These are phyloP conservation scores for Magallana ariakensis DNA, from an alignment of 1,140 invertebrate genomes.

Conservation along the genomic window DNA sequence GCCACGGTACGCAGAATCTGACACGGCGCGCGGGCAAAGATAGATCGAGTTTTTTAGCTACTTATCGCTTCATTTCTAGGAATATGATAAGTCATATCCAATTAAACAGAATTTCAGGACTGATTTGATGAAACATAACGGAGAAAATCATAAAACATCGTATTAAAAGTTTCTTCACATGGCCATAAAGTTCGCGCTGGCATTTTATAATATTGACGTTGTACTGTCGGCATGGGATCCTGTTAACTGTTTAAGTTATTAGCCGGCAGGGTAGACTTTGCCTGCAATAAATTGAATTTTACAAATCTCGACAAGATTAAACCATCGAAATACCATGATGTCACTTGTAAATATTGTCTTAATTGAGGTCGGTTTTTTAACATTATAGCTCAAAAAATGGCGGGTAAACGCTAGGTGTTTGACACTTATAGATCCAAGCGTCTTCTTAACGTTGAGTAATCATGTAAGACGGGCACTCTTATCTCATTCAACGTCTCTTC, in stretches of 20 bases:
- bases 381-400: slow-evolving; percentile 13
- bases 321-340: slow-evolving; percentile 35
- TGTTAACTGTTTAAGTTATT: background rate
- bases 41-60: background rate
- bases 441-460: slow-evolving; percentile 7
- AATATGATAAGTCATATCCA: slow-evolving; percentile 33
- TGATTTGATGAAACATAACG: slow-evolving; percentile 25
- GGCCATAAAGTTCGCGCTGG: slow-evolving; percentile 1
- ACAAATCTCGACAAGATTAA: slow-evolving; percentile 32
- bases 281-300: slow-evolving; percentile 9
- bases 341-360: slow-evolving; percentile 31
- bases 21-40: background rate
- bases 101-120: background rate
- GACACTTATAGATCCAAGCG: slow-evolving; percentile 15
- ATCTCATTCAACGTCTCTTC: slow-evolving; percentile 36
- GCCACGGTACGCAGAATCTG: background rate
- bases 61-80: slow-evolving; percentile 21
- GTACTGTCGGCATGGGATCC: background rate
- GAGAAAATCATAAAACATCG: slow-evolving; percentile 18
- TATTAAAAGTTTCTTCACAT: slow-evolving; percentile 29
- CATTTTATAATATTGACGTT: slow-evolving; percentile 6
- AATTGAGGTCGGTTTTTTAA: slow-evolving; percentile 19
- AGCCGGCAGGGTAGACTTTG: background rate
- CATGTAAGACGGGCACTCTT: slow-evolving; percentile 15
- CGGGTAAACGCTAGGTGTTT: slow-evolving; percentile 30